Evolutionary conservation across 1,140 invertebrate species (phyloP), one percentile per base, ranked within the genome.

Genomic region (Drosophila elegans): DNA sequence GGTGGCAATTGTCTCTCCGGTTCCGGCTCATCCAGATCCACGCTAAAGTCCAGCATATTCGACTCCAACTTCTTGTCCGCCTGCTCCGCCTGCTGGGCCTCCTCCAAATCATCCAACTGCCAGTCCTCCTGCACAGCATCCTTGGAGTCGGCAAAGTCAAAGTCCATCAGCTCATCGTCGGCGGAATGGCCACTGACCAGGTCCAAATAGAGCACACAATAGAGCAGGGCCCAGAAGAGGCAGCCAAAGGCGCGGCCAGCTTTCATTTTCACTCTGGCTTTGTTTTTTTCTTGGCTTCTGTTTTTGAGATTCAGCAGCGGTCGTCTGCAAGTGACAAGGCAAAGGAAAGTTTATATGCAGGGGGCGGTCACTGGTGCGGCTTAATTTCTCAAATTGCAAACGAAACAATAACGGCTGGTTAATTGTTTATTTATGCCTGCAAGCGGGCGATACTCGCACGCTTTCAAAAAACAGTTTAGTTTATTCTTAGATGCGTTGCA

Each of bases 191-290:
- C 82, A 13, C 64, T 78, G 62, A 78, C 72, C 39, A 86, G 44
- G 38, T 91, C 69, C 61, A 88, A 46, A 67, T 90, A 88, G 3
- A 91, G 64, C 55, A 90, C 83, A 75, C 90, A 91, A 62, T 88
- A 90, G 59, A 91, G 78, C 34, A 82, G 53, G 39, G 90, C 86
- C 90, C 85, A 91, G 68, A 80, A 89, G 46, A 90, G 82, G 71
- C 78, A 89, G 21, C 76, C 56, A 12, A 89, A 73, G 51, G 76
- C 79, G 56, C 76, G 59, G 44, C 69, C 59, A 56, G 78, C 76
- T 84, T 89, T 90, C 90, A 91, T 91, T 89, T 89, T 89, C 46
- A 34, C 44, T 57, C 36, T 34, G 45, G 77, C 69, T 69, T 45
- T 60, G 38, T 56, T 69, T 49, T 73, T 69, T 49, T 73, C 25